These are phyloP conservation scores for Rhineura floridana DNA, from an alignment of 2,113 vertebrate species.

Conservation along the genomic window DNA sequence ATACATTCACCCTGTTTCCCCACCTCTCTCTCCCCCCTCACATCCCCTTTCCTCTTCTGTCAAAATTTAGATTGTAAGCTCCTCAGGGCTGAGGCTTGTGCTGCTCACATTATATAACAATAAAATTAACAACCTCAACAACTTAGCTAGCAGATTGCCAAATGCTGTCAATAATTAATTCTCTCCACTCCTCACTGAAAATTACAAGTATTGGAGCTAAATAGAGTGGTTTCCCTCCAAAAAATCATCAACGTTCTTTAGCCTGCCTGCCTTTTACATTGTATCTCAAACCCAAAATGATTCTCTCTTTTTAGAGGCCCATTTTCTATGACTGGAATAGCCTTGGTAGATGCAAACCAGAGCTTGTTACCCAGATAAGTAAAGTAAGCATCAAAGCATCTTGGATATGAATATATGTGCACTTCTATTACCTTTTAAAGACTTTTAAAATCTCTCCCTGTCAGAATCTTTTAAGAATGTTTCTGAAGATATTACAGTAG, in stretches of 20 bases:
- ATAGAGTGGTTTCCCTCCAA: not conserved
- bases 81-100: not conserved
- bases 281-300: not conserved
- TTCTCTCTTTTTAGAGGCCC: not conserved
- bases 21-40: not conserved
- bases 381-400: too few species aligned
- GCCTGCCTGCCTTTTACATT: not conserved
- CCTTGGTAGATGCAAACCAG: not conserved
- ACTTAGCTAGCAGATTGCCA: not conserved
- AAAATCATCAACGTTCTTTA: not conserved
- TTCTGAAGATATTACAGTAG: not conserved
- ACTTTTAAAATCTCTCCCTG: not conserved
- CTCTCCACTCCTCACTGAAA: not conserved
- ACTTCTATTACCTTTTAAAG: not conserved
- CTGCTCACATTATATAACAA: not conserved
- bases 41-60: too few species aligned
- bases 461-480: not conserved
- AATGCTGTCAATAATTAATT: not conserved
- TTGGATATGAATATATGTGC: not conserved
- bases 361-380: not conserved
- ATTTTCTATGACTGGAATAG: not conserved
- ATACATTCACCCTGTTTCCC: not conserved
- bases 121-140: not conserved
- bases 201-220: not conserved
- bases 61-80: not conserved